Base-by-base conservation (phyloP, 2,888 invertebrate genomes). In the Microctonus brassicae region DNA sequence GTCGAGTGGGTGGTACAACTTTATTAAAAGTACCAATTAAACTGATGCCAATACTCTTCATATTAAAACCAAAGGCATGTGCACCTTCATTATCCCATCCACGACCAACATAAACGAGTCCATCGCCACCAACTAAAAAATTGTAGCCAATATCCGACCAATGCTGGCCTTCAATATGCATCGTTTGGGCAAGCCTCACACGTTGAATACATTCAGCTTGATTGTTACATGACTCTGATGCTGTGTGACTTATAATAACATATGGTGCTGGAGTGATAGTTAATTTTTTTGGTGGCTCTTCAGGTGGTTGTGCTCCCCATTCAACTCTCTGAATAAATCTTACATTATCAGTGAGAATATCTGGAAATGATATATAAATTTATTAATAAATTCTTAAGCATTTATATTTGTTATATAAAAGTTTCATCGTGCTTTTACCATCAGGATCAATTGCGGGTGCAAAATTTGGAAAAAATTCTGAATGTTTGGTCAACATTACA, bases 71-170 rank as follows among this genome's bases (percentile, higher is more conserved):
- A 53, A 89, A 89, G 0, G 94, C 90, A 80, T 95, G 94, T 0
- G 94, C 93, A 0, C 95, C 95, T 55, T 91, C 88, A 72, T 87
- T 86, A 76, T 92, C 90, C 95, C 95, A 95, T 0, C 94, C 93
- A 4, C 94, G 91, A 0, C 93, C 94, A 76, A 90, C 91, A 83
- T 94, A 95, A 0, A 92, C 92, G 9, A 91, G 89, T 0, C 94
- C 95, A 81, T 95, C 94, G 4, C 94, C 94, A 0, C 94, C 95
- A 1, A 95, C 90, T 1, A 95, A 86, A 78, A 94, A 96, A 82
- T 94, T 95, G 84, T 94, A 95, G 0, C 89, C 92, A 26, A 94
- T 94, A 81, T 95, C 95, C 72, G 88, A 89, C 90, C 92, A 93
- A 0, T 88, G 84, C 69, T 85, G 87, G 22, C 90, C 90, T 77